Conservation (phyloP, 2,113 vertebrate genomes). For the Zosterops borbonicus region DNA sequence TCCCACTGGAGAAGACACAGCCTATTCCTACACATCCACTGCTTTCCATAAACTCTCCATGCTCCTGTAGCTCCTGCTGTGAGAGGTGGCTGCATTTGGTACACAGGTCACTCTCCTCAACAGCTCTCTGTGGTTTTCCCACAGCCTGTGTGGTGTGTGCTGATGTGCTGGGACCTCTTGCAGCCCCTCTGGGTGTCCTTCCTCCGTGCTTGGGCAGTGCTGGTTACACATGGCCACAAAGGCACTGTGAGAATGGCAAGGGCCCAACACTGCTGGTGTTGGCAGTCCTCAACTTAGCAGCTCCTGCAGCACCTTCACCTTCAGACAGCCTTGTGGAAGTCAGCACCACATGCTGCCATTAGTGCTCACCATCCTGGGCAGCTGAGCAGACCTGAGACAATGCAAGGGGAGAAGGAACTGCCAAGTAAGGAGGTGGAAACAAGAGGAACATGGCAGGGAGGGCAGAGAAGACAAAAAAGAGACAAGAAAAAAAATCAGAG, state of each 20-base stretch:
- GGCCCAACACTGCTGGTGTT: background rate
- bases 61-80: background rate
- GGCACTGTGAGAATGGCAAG: background rate
- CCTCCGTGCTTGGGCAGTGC: background rate
- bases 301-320: background rate
- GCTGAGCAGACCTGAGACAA: background rate
- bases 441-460: background rate
- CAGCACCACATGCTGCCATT: fast-evolving
- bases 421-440: background rate
- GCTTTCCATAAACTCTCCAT: background rate
- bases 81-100: background rate
- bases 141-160: background rate
- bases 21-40: background rate
- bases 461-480: background rate
- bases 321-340: background rate
- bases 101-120: background rate
- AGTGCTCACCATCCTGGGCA: background rate
- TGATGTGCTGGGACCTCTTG: background rate
- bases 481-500: background rate
- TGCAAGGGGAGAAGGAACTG: background rate
- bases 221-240: background rate
- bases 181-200: background rate
- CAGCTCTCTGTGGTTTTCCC: background rate
- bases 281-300: background rate
- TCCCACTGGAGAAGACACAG: background rate